A percentile compares a stretch with the other conserved stretches of the same genome.
Evolutionary conservation across 92 coral and sea anemone species (phyloP).

Genomic region (Micromussa lordhowensis): DNA sequence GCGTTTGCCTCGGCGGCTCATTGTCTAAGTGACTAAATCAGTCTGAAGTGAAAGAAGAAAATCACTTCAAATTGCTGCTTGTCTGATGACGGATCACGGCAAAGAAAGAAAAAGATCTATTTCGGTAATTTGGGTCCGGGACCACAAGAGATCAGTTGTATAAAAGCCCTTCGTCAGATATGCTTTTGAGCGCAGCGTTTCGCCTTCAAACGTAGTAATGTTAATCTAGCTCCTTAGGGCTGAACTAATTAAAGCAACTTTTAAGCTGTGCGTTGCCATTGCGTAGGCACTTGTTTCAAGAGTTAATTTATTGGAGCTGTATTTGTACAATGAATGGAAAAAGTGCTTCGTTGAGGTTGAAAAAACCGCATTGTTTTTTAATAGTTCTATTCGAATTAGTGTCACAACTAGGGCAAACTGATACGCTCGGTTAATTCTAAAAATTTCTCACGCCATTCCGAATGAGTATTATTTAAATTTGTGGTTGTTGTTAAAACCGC

Average conservation of each 20-base stretch:
- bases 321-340: constrained; percentile 7
- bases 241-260: neutral
- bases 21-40: neutral
- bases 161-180: neutral
- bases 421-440: neutral
- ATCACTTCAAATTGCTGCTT: constrained; percentile 7
- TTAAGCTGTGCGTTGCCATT: neutral
- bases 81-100: neutral
- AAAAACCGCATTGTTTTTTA: constrained; percentile 23
- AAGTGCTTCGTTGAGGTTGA: neutral
- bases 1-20: constrained; percentile 16
- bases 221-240: neutral
- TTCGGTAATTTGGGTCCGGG: no score
- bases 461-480: constrained; percentile 6
- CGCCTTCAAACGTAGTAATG: neutral
- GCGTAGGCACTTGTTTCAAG: neutral
- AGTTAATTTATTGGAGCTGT: neutral
- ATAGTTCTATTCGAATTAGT: constrained; percentile 31
- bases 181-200: neutral
- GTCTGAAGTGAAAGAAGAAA: neutral
- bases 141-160: neutral
- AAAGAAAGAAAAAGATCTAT: neutral
- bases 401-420: neutral
- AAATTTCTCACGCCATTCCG: constrained; percentile 13
- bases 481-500: constrained; percentile 22